Percentiles rank a stretch among this genome's conserved stretches.
Conservation (phyloP, 2,797 vertebrate species). For the Pseudocheirus occidentalis region DNA sequence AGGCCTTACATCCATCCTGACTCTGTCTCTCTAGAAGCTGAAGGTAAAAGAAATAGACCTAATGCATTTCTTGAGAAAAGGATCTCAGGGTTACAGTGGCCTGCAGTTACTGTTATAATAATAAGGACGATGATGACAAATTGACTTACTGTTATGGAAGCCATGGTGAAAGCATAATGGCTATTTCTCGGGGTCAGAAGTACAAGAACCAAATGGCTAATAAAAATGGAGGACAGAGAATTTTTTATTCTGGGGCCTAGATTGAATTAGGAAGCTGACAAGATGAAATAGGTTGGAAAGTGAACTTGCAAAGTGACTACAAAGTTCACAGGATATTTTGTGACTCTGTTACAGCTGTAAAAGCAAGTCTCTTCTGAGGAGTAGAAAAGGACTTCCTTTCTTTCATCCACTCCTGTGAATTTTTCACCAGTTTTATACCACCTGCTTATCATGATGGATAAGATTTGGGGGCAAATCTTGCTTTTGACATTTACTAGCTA, state of each 20-base stretch:
- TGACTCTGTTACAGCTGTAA: neutral
- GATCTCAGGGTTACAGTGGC: neutral
- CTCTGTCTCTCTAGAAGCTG: neutral
- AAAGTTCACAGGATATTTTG: slow-evolving; percentile 15
- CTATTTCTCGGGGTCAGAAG: slow-evolving; percentile 19
- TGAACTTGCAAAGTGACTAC: slow-evolving; percentile 47
- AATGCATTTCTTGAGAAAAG: neutral
- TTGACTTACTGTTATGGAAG: slow-evolving; percentile 59
- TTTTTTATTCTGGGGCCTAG: slow-evolving; percentile 49
- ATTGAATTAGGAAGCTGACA: slow-evolving; percentile 46
- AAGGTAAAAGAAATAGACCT: neutral
- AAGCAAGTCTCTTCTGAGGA: neutral
- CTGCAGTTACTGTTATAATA: neutral
- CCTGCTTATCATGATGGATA: neutral
- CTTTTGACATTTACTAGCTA: neutral
- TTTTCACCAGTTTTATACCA: neutral
- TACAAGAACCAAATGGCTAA: slow-evolving; percentile 69
- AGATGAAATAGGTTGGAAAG: slow-evolving; percentile 59
- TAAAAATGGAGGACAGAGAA: slow-evolving; percentile 54
- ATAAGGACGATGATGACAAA: slow-evolving; percentile 39
- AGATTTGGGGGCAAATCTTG: neutral
- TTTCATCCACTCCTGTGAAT: neutral
- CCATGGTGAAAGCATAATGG: slow-evolving; percentile 20
- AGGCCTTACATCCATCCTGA: neutral
- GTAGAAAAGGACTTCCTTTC: neutral